Base-by-base conservation (phyloP, 2,113 vertebrate species). In the Hypocryptadius cinnamomeus region DNA sequence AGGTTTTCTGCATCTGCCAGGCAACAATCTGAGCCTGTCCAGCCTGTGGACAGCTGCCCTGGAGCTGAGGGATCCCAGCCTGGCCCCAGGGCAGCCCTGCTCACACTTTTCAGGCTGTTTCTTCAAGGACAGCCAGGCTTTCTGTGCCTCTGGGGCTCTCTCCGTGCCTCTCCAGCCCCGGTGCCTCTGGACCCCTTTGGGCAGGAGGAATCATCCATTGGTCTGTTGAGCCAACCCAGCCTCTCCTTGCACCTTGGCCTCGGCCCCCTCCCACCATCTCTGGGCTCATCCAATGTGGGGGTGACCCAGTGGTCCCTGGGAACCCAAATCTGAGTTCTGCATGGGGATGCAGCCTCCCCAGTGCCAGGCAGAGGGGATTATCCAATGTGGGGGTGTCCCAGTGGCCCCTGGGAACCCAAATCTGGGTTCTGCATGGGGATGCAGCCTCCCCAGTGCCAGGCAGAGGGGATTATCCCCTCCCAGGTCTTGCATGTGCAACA, bases 91-190 rank as follows among this genome's bases (percentile, higher is more conserved):
- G 15, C 28, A 3, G 8, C 18, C 18, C 13, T 2, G 3, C 42
- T 61, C 2, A 3, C 12, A 11, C 10, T 6, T 40, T 10, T 2
- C 2, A 7, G 66, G 37, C 28, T 68, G 3, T 68, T 45, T 20
- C 12, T n/a, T 16, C 6, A 44, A 19, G 54, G 16, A 19, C 11
- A 10, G 39, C 13, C 3, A 5, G 17, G 37, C 15, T 59, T 27
- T n/a, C 44, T 8, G 4, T 57, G 40, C 22, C 40, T 21, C 42
- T n/a, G n/a, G 60, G 13, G 31, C 31, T 68, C 30, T 59, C 2
- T 3, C 60, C 25, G 9, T 77, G 59, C 45, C 31, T 25, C 9
- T 65, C 7, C 0, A 70, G 24, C 17, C 42, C 19, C 0, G 0
- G 10, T 0, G 5, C 6, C 64, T 48, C 39, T 10, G 5, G 8